Evolutionary conservation across 2,113 vertebrate species (phyloP), one percentile per base, ranked within the genome.

Genomic region (Rhinopomastus cyanomelas): DNA sequence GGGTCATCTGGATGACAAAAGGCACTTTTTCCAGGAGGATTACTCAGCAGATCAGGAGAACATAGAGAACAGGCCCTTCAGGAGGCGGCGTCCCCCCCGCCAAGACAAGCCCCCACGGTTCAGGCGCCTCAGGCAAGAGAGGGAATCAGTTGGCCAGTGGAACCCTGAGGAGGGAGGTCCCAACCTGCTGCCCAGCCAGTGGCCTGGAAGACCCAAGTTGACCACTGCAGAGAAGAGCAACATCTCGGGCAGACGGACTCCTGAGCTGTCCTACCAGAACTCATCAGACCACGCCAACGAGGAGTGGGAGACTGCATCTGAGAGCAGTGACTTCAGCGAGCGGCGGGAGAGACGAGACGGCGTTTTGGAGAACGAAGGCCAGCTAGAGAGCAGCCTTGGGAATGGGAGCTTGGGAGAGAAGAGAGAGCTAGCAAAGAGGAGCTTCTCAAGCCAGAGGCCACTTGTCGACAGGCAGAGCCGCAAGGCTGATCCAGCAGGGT

Each of bases 91-190:
- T 3, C 99, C 99, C 2, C 99, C 99, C 0, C 98, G 99, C 55
- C 99, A 99, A 80, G 99, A 99, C 97, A 99, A 99, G 30, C 99
- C 99, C 1, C 99, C 99, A 0, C 97, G 99, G 3, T 99, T 99
- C 96, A 96, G 99, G 27, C 98, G 99, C 66, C 97, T 99, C 21
- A 97, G 97, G 29, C 99, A 99, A 87, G 99, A 99, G 66, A 97
- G 98, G 0, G 98, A 99, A 22, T 96, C 97, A 0, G 96, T 98
- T 0, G 97, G 98, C 36, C 98, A 99, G 82, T 99, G 98, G 98
- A 98, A 97, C 26, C 95, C 98, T 0, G 99, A 99, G 36, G 98
- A 99, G 20, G 97, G 98, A 49, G 87, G 98, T 19, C 96, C 98
- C n/a, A 97, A 95, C 23, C 96, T 98, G 61, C 95, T 98, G 52